Conservation (phyloP, 2,113 vertebrate species). For the Petromus typicus region DNA sequence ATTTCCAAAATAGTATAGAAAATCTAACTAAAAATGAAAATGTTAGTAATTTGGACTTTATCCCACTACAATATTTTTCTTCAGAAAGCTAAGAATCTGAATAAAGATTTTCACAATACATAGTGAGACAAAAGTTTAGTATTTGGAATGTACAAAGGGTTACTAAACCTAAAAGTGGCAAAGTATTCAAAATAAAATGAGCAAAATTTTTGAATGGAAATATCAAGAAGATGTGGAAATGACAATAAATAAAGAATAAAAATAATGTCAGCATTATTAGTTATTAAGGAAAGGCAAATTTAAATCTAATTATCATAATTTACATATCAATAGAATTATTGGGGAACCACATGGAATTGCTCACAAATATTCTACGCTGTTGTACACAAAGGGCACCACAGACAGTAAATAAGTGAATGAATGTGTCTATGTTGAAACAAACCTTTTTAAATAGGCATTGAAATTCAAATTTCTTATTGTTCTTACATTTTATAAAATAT, state of each 20-base stretch:
- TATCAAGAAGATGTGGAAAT: neutral
- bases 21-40: neutral
- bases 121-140: neutral
- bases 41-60: too few relatives aligned
- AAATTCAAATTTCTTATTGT: neutral
- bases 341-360: neutral
- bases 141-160: neutral
- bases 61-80: neutral
- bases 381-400: neutral
- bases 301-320: neutral
- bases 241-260: neutral
- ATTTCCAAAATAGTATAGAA: neutral
- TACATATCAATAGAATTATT: neutral
- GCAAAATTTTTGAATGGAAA: neutral
- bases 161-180: neutral
- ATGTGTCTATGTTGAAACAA: neutral
- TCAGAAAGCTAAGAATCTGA: neutral
- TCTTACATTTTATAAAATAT: conserved; percentile 19
- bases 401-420: neutral
- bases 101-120: neutral
- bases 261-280: neutral
- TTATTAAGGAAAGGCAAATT: neutral
- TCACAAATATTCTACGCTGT: neutral
- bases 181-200: neutral
- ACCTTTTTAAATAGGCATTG: neutral